A percentile compares a stretch with the other conserved stretches of the same genome.
Conservation (phyloP, 2,113 vertebrate genomes). For the Pituophis catenifer region DNA sequence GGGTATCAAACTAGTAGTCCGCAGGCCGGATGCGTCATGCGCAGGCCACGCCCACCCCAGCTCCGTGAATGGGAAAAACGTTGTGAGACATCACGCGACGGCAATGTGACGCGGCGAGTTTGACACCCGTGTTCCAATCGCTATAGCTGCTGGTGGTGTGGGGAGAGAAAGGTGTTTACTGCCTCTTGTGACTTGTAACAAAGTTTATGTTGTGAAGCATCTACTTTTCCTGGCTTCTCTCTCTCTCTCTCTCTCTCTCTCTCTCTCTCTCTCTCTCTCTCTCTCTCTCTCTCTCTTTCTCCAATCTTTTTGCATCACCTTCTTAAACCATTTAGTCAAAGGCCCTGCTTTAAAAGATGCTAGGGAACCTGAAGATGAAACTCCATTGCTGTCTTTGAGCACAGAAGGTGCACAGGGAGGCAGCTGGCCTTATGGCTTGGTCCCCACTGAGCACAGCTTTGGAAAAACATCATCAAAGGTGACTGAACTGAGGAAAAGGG, state of each 20-base stretch:
- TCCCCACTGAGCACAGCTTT: constrained; percentile 8
- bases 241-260: neutral
- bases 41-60: no score
- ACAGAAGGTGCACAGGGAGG: constrained; percentile 11
- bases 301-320: no score
- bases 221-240: neutral
- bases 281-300: neutral
- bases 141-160: neutral
- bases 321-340: neutral
- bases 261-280: neutral
- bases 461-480: constrained; percentile 36
- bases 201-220: neutral
- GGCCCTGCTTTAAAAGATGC: neutral
- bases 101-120: no score
- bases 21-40: no score
- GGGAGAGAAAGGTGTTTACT: neutral
- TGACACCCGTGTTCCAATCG: neutral
- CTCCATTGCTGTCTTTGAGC: neutral
- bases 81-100: no score
- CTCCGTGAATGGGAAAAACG: no score
- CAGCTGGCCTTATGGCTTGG: constrained; percentile 1
- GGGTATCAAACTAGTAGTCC: no score
- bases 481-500: constrained; percentile 8
- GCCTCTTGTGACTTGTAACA: neutral
- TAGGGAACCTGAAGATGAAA: neutral